Evolutionary conservation across 2,888 invertebrate species (phyloP).

Genomic region (Philereme vetulata): DNA sequence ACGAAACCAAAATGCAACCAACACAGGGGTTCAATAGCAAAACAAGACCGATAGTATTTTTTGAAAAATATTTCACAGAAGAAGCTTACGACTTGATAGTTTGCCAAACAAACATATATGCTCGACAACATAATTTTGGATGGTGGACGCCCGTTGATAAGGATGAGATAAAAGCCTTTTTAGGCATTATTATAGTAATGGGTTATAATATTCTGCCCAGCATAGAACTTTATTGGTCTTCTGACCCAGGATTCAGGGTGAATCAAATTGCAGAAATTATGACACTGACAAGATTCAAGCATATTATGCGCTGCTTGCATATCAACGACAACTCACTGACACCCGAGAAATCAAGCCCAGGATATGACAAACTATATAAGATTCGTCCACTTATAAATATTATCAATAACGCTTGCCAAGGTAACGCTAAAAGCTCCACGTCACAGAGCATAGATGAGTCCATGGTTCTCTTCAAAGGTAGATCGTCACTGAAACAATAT

Average conservation of each 20-base stretch:
- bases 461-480: constrained; percentile 21
- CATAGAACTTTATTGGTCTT: constrained; percentile 40
- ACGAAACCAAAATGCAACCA: constrained; percentile 22
- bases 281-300: constrained; percentile 37
- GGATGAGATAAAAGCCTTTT: constrained; percentile 36
- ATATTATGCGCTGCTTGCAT: constrained; percentile 24
- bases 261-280: constrained; percentile 36
- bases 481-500: constrained; percentile 28
- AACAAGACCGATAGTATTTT: constrained; percentile 24
- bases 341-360: constrained; percentile 6
- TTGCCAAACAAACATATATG: constrained; percentile 21
- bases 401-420: constrained; percentile 14
- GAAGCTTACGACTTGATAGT: constrained; percentile 24
- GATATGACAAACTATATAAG: constrained; percentile 18
- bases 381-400: constrained; percentile 11
- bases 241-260: constrained; percentile 34
- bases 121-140: constrained; percentile 1
- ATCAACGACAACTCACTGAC: constrained; percentile 17
- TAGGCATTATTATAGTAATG: constrained; percentile 40
- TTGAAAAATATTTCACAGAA: constrained; percentile 27
- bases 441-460: constrained; percentile 24
- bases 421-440: constrained; percentile 26
- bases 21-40: constrained; percentile 24
- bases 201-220: constrained; percentile 34
- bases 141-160: constrained; percentile 11